These are phyloP conservation scores for Sebastes diaconus DNA, from an alignment of 2,797 vertebrate species.

Conservation along the genomic window DNA sequence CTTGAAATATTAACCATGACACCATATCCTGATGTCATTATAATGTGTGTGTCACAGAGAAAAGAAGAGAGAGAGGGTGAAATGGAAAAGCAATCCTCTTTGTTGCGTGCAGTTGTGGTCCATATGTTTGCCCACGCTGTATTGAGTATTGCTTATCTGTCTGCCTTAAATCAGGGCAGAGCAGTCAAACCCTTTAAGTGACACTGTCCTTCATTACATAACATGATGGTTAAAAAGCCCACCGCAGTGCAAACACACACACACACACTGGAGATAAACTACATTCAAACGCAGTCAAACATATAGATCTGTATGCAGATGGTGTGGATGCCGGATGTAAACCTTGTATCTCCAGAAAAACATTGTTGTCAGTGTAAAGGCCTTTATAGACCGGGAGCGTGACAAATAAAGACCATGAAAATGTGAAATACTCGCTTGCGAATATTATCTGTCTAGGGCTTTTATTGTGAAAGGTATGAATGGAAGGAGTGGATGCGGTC, in stretches of 20 bases:
- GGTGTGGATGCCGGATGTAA: not conserved
- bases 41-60: not conserved
- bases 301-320: not conserved
- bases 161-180: constrained; percentile 50
- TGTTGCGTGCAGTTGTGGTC: constrained; percentile 12
- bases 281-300: constrained; percentile 8
- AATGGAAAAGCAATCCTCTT: constrained; percentile 30
- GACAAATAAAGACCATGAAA: not conserved
- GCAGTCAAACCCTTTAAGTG: constrained; percentile 52
- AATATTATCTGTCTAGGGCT: not conserved
- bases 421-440: not conserved
- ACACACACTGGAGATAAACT: not conserved
- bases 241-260: not conserved
- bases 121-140: constrained; percentile 21
- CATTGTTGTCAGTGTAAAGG: no score
- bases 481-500: not conserved
- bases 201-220: constrained; percentile 61
- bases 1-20: not conserved
- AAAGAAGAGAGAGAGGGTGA: not conserved
- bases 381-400: fast-evolving
- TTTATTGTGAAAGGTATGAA: not conserved
- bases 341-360: not conserved
- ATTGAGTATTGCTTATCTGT: constrained; percentile 59
- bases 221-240: constrained; percentile 38
- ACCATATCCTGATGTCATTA: not conserved